Evolutionary conservation across 2,113 vertebrate genomes (phyloP).

Genomic region (Oceanites oceanicus): DNA sequence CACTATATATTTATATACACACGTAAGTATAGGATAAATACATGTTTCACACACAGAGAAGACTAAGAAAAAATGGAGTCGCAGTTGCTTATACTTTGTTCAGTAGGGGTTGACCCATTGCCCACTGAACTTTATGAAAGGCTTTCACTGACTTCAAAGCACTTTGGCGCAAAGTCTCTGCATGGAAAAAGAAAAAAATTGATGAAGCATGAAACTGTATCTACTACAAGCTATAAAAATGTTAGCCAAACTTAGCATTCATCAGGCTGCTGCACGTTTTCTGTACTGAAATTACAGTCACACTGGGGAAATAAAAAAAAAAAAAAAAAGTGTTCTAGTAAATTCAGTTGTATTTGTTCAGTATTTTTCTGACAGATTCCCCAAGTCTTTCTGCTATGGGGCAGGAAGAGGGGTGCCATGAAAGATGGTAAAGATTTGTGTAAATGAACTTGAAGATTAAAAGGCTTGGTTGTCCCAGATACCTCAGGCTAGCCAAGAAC

Average conservation of each 20-base stretch:
- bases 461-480: background rate
- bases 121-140: background rate
- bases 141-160: background rate
- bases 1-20: background rate
- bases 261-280: background rate
- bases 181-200: background rate
- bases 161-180: background rate
- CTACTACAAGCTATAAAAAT: background rate
- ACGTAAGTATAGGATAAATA: background rate
- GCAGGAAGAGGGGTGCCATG: background rate
- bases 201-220: background rate
- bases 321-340: background rate
- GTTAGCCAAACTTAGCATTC: background rate
- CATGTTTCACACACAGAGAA: background rate
- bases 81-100: background rate
- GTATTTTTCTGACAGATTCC: background rate
- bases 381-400: background rate
- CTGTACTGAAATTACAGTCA: background rate
- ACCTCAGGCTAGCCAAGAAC: background rate
- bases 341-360: background rate
- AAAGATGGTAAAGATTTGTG: background rate
- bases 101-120: background rate
- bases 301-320: background rate
- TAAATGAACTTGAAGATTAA: background rate
- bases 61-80: background rate